These are phyloP conservation scores for Luperina nickerlii DNA, from an alignment of 2,888 invertebrate genomes.

Conservation along the genomic window DNA sequence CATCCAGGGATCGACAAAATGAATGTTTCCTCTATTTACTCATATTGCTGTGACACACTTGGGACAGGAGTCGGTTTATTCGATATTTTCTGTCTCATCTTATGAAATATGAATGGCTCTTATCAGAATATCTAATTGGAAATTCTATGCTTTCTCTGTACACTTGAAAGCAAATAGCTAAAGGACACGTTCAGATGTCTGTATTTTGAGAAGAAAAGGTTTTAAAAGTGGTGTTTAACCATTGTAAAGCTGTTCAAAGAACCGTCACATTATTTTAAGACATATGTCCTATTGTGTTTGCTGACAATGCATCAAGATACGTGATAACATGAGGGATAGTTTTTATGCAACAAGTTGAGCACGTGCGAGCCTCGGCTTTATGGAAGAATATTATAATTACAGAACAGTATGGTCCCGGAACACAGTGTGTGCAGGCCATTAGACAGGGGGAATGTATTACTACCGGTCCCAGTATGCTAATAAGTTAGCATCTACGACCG, in stretches of 20 bases:
- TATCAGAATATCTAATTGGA: constrained; percentile 10
- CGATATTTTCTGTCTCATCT: constrained; percentile 26
- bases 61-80: constrained; percentile 50
- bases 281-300: constrained; percentile 73
- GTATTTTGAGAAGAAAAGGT: background rate
- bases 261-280: constrained; percentile 63
- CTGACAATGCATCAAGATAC: constrained; percentile 69
- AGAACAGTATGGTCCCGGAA: constrained; percentile 48
- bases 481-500: constrained; percentile 69
- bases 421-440: constrained; percentile 48
- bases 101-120: constrained; percentile 34
- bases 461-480: constrained; percentile 72
- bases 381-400: constrained; percentile 53
- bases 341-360: constrained; percentile 68
- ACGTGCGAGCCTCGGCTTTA: constrained; percentile 61
- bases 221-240: constrained; percentile 12
- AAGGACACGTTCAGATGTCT: constrained; percentile 9
- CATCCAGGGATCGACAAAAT: constrained; percentile 62
- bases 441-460: constrained; percentile 55
- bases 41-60: constrained; percentile 47
- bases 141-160: constrained; percentile 4
- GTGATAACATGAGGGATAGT: constrained; percentile 51
- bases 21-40: constrained; percentile 66
- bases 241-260: constrained; percentile 35
- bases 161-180: background rate